A percentile compares a stretch with the other conserved stretches of the same genome.
These are phyloP conservation scores for Adelognathus sp. DNA, from an alignment of 2,888 invertebrate species.

Conservation along the genomic window DNA sequence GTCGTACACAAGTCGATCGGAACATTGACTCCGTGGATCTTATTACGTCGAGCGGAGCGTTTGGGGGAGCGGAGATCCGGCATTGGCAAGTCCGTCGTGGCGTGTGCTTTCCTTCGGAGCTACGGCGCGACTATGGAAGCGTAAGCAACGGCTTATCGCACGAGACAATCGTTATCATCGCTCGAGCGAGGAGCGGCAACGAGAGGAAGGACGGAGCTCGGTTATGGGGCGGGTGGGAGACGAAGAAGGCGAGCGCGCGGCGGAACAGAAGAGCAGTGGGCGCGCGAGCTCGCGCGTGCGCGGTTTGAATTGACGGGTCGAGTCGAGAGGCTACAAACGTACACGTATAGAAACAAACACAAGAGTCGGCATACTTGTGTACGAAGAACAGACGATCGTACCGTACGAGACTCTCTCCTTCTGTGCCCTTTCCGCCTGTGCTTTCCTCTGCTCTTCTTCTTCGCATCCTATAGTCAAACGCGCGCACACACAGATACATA, in stretches of 20 bases:
- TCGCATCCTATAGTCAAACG: not conserved
- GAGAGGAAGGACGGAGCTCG: constrained; percentile 30
- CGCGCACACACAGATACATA: not conserved
- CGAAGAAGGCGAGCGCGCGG: constrained; percentile 31
- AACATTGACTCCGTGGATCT: constrained; percentile 45
- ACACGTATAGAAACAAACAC: constrained; percentile 3
- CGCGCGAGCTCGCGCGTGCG: constrained; percentile 52
- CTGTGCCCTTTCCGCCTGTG: constrained; percentile 22
- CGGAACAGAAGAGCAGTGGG: constrained; percentile 23
- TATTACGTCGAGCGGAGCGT: not conserved
- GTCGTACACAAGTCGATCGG: constrained; percentile 26
- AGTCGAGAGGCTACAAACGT: constrained; percentile 16
- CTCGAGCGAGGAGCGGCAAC: constrained; percentile 21
- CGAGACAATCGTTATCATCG: constrained; percentile 58
- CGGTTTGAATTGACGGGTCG: constrained; percentile 55
- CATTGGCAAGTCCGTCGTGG: constrained; percentile 13
- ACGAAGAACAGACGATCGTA: constrained; percentile 41
- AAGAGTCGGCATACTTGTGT: not conserved
- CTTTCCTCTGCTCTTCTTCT: constrained; percentile 15
- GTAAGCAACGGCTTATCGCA: constrained; percentile 49
- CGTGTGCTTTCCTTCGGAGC: constrained; percentile 20
- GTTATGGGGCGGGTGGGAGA: not conserved
- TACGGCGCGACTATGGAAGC: constrained; percentile 20
- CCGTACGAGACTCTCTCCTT: constrained; percentile 44
- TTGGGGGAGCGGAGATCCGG: not conserved